phyloP scores from a whole-genome alignment of 2,888 invertebrate genomes.

The Drosophila sordidapex region DNA sequence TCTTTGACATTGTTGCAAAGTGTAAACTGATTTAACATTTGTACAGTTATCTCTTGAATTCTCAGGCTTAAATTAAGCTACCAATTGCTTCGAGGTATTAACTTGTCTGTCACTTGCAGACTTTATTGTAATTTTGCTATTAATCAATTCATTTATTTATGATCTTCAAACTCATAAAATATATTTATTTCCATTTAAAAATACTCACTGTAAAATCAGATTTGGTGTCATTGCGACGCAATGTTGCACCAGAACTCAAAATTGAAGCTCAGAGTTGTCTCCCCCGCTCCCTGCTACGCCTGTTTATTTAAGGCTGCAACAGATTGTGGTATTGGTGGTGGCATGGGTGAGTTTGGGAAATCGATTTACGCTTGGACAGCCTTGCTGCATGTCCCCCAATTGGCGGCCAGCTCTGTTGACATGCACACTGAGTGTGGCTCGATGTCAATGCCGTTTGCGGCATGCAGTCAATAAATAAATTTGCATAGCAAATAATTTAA shows the following conservation, averaged over 20 bases:
- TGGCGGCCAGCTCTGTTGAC: slow-evolving; percentile 9
- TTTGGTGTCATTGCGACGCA: slow-evolving; percentile 5
- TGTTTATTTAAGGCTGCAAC: slow-evolving; percentile 15
- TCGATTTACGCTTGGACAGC: slow-evolving; percentile 49
- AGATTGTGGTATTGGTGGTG: slow-evolving; percentile 8
- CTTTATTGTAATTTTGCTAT: no score
- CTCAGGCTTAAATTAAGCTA: not conserved
- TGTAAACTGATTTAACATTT: not conserved
- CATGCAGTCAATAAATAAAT: slow-evolving; percentile 78
- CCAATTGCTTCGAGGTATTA: not conserved
- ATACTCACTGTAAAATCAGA: slow-evolving; percentile 8
- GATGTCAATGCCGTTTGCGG: slow-evolving; percentile 33
- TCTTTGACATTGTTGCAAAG: not conserved
- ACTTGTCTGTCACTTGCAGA: not conserved
- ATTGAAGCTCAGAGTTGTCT: slow-evolving; percentile 1
- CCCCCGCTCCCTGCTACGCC: fast-evolving
- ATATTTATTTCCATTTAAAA: not conserved
- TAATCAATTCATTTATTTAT: not conserved
- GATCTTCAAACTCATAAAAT: not conserved
- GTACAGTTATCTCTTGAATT: not conserved
- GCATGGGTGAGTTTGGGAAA: slow-evolving; percentile 5
- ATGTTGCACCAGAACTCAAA: not conserved
- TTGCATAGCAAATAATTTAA: slow-evolving; percentile 81
- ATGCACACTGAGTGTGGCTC: slow-evolving; percentile 3
- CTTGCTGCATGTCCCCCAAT: slow-evolving; percentile 38